Conservation (phyloP, 1,140 invertebrate species). For the Drosophila watanabei region DNA sequence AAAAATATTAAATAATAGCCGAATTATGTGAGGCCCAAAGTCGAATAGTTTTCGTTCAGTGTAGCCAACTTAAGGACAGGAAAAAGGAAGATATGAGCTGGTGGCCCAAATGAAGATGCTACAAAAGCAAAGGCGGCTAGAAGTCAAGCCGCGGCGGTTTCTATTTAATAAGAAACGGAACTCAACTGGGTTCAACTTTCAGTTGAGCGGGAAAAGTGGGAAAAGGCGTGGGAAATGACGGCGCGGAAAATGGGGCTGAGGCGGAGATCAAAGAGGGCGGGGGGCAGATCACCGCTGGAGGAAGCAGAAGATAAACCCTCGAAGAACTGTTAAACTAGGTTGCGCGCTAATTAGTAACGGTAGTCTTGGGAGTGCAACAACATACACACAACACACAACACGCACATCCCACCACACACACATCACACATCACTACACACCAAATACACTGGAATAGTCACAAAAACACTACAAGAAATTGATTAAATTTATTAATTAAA, state of each 20-base stretch:
- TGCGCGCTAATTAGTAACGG: conserved; percentile 78
- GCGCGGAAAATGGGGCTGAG: background rate
- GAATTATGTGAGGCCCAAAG: background rate
- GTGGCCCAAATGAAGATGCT: conserved; percentile 27
- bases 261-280: conserved; percentile 13
- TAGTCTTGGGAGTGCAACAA: conserved; percentile 72
- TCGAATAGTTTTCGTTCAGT: conserved; percentile 1
- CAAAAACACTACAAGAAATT: conserved; percentile 32
- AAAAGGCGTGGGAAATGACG: conserved; percentile 7
- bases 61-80: background rate
- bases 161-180: conserved; percentile 67
- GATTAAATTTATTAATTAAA: background rate
- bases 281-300: conserved; percentile 35
- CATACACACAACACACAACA: conserved; percentile 31
- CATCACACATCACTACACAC: conserved; percentile 35
- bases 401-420: conserved; percentile 30
- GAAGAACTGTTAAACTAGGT: conserved; percentile 82
- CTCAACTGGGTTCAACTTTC: conserved; percentile 46
- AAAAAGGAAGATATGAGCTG: conserved; percentile 7
- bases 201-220: conserved; percentile 32
- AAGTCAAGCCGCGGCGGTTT: conserved; percentile 61
- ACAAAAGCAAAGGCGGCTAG: conserved; percentile 45
- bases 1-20: background rate
- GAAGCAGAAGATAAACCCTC: conserved; percentile 52
- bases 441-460: conserved; percentile 7